Conservation (phyloP, 1,140 invertebrate genomes). For the Nasonia giraulti region DNA sequence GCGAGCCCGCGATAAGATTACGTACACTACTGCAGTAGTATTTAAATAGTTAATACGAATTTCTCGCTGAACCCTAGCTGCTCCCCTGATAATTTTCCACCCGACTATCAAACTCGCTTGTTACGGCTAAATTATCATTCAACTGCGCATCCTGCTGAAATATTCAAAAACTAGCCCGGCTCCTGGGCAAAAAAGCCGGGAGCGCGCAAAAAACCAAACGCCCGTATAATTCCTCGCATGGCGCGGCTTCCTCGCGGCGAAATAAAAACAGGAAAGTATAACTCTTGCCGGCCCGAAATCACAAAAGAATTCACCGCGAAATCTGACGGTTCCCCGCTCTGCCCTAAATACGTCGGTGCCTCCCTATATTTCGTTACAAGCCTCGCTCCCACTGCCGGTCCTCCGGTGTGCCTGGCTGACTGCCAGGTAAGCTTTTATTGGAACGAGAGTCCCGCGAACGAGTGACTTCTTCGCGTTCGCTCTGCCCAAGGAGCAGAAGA, state of each 20-base stretch:
- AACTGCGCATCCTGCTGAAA: no score
- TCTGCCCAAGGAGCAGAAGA: background rate
- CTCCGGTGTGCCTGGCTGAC: slow-evolving; percentile 8
- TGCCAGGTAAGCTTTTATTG: slow-evolving; percentile 31
- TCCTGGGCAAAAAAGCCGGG: no score
- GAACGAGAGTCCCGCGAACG: slow-evolving; percentile 4
- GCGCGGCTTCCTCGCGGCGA: background rate
- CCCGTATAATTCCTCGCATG: no score
- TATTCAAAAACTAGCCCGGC: no score
- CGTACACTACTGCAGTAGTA: background rate
- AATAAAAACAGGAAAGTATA: background rate
- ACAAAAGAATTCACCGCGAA: background rate
- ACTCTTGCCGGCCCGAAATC: background rate
- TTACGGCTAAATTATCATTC: no score
- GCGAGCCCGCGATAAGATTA: background rate
- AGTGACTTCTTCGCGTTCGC: background rate
- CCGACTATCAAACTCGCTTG: no score
- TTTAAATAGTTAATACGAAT: background rate
- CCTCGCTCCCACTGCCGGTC: background rate
- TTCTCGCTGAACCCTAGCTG: background rate
- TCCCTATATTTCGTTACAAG: background rate
- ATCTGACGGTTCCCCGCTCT: background rate
- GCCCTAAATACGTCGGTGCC: background rate
- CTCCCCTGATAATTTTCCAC: background rate
- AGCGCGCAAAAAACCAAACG: no score